Base-by-base conservation (phyloP, 2,113 vertebrate species). In the Sylvilagus bachmani region DNA sequence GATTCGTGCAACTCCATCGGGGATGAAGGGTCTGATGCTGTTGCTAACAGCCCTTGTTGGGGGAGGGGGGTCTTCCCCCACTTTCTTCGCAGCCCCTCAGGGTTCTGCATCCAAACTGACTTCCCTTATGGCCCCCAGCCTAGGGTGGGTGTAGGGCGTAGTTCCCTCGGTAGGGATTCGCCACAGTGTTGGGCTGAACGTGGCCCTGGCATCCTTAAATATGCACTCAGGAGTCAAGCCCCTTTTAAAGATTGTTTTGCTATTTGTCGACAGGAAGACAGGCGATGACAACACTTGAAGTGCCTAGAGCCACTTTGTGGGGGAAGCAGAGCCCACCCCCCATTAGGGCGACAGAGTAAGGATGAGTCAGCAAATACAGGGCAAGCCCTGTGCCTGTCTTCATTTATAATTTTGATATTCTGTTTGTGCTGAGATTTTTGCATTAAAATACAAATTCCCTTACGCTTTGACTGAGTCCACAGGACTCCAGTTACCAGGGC, bases 161-260 rank as follows among this genome's bases (percentile, higher is more conserved):
- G 16, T 10, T 67, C 21, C 21, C 53, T n/a, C 44, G 19, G 11
- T 5, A 78, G 51, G 44, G 6, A 87, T 55, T 70, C 88, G 62
- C n/a, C 49, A 71, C 19, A 16, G 9, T 91, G 81, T 89, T 49
- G 90, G 86, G 49, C 14, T 64, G 90, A 55, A 78, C 4, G 5
- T 78, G 53, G 78, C 62, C 36, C 66, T 69, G 14, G 3, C 91
- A 51, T 64, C 55, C 67, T n/a, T 55, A 73, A 33, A 82, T 71
- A 81, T 31, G 73, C 38, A 2, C 44, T 86, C 1, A 16, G 22
- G 33, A 81, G 69, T 22, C 55, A 86, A 1, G 8, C 13, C n/a
- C 53, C 44, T 74, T 91, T 96, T 66, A 62, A 78, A 75, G 53
- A 27, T 22, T 55, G 36, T 69, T 91, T 84, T 89, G 62, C 53